A percentile compares a stretch with the other conserved stretches of the same genome.
These are phyloP conservation scores for Equus przewalskii DNA, from an alignment of 2,113 vertebrate genomes.

Conservation along the genomic window DNA sequence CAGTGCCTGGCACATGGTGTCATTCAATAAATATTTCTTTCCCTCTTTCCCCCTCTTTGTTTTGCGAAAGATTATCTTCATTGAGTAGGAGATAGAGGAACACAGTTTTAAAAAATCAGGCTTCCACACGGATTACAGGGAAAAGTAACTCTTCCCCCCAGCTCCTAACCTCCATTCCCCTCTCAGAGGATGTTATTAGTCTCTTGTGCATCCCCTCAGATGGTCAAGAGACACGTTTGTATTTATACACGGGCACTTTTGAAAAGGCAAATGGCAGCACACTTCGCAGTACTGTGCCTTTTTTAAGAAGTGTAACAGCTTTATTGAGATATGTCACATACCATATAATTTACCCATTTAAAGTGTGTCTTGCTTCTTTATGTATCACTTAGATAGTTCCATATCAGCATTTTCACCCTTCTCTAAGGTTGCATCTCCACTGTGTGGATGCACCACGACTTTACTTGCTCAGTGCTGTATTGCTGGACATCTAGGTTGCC, in stretches of 20 bases:
- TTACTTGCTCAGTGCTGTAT: not conserved
- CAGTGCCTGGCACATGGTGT: too few species aligned
- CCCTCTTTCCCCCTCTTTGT: not conserved
- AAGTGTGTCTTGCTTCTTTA: not conserved
- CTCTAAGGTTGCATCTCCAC: not conserved
- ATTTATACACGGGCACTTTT: not conserved
- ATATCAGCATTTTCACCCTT: not conserved
- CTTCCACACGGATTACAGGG: not conserved
- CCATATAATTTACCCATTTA: not conserved
- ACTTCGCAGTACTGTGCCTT: not conserved
- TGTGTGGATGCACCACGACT: not conserved
- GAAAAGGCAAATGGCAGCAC: not conserved
- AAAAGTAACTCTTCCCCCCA: not conserved
- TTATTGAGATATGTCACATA: not conserved
- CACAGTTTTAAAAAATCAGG: not conserved
- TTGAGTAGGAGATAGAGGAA: not conserved
- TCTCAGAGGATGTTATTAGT: too few species aligned
- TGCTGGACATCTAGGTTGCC: not conserved
- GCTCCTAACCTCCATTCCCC: too few species aligned
- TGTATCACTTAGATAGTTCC: not conserved
- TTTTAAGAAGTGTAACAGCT: not conserved
- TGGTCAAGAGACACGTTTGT: not conserved
- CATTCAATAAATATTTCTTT: not conserved
- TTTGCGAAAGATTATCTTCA: not conserved
- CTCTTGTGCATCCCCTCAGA: not conserved